Evolutionary conservation across 2,888 invertebrate genomes (phyloP).

Genomic region (Linnaemya tessellans): DNA sequence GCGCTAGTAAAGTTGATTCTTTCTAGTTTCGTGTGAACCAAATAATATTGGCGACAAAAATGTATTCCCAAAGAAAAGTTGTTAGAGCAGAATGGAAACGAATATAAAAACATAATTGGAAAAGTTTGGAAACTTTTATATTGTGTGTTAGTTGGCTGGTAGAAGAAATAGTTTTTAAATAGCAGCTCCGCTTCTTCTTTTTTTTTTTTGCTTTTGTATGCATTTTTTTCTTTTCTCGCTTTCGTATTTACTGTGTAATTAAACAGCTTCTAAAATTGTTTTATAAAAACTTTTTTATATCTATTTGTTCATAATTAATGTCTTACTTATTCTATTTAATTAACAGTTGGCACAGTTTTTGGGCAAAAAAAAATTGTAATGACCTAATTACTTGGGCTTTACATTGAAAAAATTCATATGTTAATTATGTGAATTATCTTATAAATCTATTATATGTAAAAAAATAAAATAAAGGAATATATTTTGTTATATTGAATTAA

Average conservation of each 20-base stretch:
- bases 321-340: background rate
- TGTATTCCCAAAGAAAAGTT: background rate
- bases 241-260: too few relatives aligned
- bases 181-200: background rate
- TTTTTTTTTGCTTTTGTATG: background rate
- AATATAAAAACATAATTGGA: slow-evolving; percentile 8
- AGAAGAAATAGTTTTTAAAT: background rate
- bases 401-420: too few relatives aligned
- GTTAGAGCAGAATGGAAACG: background rate
- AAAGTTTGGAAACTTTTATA: background rate
- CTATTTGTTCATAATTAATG: background rate
- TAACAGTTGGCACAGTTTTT: background rate
- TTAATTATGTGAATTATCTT: too few relatives aligned
- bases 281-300: background rate
- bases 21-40: background rate
- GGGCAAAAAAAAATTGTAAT: background rate
- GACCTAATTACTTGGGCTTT: too few relatives aligned
- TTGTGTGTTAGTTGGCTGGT: background rate
- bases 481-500: too few relatives aligned
- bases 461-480: too few relatives aligned
- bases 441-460: too few relatives aligned
- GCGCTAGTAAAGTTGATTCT: background rate
- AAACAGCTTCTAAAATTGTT: background rate
- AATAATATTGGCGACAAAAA: background rate
- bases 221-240: background rate